phyloP scores from a whole-genome alignment of 1,140 invertebrate genomes.

The Caenorhabditis inopinata region DNA sequence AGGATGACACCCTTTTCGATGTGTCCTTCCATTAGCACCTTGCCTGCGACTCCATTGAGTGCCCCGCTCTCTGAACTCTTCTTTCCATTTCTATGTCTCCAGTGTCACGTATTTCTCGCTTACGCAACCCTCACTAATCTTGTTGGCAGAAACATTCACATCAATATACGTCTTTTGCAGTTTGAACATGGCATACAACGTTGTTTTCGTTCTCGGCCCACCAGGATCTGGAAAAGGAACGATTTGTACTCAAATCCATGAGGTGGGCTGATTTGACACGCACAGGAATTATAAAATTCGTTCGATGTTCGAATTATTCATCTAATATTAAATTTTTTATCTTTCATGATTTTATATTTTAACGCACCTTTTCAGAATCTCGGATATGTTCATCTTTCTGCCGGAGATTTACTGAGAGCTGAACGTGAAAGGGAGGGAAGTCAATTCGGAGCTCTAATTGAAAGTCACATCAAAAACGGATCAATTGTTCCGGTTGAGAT shows the following conservation, averaged over 20 bases:
- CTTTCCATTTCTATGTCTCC: background rate
- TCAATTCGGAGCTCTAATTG: slow-evolving; percentile 87
- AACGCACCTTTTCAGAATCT: slow-evolving; percentile 71
- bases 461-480: slow-evolving; percentile 86
- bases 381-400: slow-evolving; percentile 90
- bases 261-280: slow-evolving; percentile 72
- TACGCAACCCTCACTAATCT: background rate
- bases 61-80: background rate
- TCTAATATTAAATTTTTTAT: too few species aligned
- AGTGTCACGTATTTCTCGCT: background rate
- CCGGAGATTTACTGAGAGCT: slow-evolving; percentile 89
- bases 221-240: slow-evolving; percentile 98
- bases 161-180: background rate
- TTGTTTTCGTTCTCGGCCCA: slow-evolving; percentile 93
- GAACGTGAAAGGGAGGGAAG: slow-evolving; percentile 83
- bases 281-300: too few species aligned
- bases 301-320: too few species aligned
- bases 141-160: background rate
- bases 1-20: background rate
- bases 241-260: slow-evolving; percentile 84
- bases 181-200: slow-evolving; percentile 71
- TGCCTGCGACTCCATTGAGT: background rate
- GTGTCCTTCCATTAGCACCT: background rate
- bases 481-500: slow-evolving; percentile 99
- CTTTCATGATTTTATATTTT: too few species aligned